Conservation (phyloP, 2,113 vertebrate genomes). For the Gallinago undulata region DNA sequence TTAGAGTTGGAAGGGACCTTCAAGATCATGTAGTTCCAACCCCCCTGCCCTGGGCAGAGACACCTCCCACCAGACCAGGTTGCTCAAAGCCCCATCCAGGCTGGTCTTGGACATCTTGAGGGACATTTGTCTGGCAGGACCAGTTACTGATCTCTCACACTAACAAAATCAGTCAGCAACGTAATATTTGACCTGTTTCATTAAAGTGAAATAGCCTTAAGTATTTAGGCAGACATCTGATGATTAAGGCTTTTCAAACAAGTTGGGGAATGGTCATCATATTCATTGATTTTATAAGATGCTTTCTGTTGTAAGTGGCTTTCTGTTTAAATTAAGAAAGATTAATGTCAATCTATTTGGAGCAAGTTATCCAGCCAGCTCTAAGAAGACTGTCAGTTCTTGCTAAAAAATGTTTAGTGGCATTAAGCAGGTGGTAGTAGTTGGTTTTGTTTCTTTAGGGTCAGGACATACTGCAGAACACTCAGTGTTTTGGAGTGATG, state of each 20-base stretch:
- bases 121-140: neutral
- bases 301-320: constrained; percentile 23
- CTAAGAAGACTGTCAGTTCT: neutral
- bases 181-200: constrained; percentile 14
- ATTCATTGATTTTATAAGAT: constrained; percentile 73
- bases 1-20: no score
- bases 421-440: constrained; percentile 12
- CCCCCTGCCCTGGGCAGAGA: no score
- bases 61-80: no score
- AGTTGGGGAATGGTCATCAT: constrained; percentile 57
- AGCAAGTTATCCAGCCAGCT: neutral
- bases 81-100: no score
- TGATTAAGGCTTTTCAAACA: constrained; percentile 37
- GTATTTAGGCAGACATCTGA: constrained; percentile 46
- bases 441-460: neutral
- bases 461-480: constrained; percentile 5
- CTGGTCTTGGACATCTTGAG: no score
- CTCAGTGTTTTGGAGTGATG: constrained; percentile 48
- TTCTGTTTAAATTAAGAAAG: constrained; percentile 72
- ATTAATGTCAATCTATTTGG: neutral
- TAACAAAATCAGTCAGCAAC: neutral
- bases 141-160: neutral
- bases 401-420: neutral
- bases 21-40: no score
- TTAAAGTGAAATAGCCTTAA: constrained; percentile 28